A percentile compares a stretch with the other conserved stretches of the same genome.
phyloP scores from a whole-genome alignment of 2,888 invertebrate species.

The Capitulum mitella region DNA sequence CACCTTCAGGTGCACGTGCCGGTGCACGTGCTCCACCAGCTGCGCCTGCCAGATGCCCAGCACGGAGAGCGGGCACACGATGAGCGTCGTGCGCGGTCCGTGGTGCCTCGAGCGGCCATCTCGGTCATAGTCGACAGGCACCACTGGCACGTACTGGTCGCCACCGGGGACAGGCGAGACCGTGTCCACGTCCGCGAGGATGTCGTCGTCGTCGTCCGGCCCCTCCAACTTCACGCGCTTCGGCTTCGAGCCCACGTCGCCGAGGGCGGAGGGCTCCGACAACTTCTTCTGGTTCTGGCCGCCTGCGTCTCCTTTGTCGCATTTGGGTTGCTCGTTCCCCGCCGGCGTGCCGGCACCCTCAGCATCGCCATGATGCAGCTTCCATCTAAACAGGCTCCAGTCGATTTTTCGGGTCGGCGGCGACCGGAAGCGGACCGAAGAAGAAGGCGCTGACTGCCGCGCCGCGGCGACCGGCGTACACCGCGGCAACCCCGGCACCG shows the following conservation, averaged over 20 bases:
- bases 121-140: background rate
- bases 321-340: background rate
- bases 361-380: background rate
- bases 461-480: background rate
- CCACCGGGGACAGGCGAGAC: background rate
- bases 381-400: background rate
- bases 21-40: background rate
- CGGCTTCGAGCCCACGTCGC: too few relatives aligned
- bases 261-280: too few relatives aligned
- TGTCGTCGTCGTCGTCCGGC: background rate
- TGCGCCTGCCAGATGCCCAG: conserved; percentile 7
- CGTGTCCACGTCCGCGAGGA: background rate
- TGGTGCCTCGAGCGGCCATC: background rate
- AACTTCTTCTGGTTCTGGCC: background rate
- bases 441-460: background rate
- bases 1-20: background rate
- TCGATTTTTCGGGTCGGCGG: background rate
- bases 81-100: conserved; percentile 10
- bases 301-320: background rate
- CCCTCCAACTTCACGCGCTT: background rate
- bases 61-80: conserved; percentile 17
- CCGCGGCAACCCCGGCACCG: background rate
- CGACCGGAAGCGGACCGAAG: background rate
- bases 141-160: background rate
- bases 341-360: too few relatives aligned